phyloP scores from a whole-genome alignment of 2,113 vertebrate species.

The Phycodurus eques region DNA sequence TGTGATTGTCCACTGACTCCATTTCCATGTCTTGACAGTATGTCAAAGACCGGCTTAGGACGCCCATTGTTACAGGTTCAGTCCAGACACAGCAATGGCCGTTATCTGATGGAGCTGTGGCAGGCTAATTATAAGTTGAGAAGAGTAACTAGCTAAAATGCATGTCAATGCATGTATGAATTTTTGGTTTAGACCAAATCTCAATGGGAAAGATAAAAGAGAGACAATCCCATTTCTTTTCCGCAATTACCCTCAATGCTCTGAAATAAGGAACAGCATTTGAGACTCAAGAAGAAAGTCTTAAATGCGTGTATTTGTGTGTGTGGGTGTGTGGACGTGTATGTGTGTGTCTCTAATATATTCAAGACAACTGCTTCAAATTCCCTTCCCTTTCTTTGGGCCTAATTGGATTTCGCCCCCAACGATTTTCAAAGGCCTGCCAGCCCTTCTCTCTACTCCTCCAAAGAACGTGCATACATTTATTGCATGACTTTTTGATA shows the following conservation, averaged over 20 bases:
- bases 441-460: conserved; percentile 58
- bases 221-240: conserved; percentile 26
- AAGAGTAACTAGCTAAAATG: conserved; percentile 25
- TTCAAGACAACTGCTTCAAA: conserved; percentile 63
- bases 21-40: conserved; percentile 64
- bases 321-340: neutral
- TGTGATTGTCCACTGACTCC: conserved; percentile 56
- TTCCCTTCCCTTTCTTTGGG: conserved; percentile 63
- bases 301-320: conserved; percentile 4
- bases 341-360: conserved; percentile 33
- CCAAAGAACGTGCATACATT: conserved; percentile 66
- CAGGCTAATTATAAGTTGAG: conserved; percentile 55
- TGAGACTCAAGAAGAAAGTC: conserved; percentile 35
- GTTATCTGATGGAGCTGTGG: conserved; percentile 58
- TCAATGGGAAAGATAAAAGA: conserved; percentile 50
- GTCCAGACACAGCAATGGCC: conserved; percentile 34
- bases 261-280: conserved; percentile 39
- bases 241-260: conserved; percentile 21
- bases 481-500: conserved; percentile 72
- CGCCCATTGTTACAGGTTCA: conserved; percentile 41
- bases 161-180: conserved; percentile 37
- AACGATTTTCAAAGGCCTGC: conserved; percentile 75
- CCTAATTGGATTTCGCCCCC: conserved; percentile 77
- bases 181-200: conserved; percentile 50
- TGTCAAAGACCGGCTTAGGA: conserved; percentile 55